Evolutionary conservation across 2,797 vertebrate genomes (phyloP).

Genomic region (Otolemur crassicaudatus): DNA sequence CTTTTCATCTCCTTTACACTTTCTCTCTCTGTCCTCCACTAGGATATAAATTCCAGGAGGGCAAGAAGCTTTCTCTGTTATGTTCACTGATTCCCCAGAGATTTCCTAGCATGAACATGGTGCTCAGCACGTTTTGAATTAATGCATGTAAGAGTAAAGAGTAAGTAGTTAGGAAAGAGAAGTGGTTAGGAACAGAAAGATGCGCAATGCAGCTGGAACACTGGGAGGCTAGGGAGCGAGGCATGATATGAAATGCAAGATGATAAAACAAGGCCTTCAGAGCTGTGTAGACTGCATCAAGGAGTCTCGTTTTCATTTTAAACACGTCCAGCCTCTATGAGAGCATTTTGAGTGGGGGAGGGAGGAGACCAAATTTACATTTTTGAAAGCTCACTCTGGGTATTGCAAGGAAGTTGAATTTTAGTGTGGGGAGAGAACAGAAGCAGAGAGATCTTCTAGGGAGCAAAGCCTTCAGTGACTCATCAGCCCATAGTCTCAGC

Average conservation of each 20-base stretch:
- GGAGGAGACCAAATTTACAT: slow-evolving; percentile 7
- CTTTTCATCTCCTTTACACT: not conserved
- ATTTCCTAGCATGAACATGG: not conserved
- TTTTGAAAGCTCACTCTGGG: not conserved
- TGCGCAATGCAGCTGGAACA: not conserved
- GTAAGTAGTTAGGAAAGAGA: not conserved
- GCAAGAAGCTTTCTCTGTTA: not conserved
- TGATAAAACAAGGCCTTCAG: not conserved
- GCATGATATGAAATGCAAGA: not conserved
- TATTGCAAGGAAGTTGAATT: not conserved
- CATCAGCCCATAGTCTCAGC: slow-evolving; percentile 36
- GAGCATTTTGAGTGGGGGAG: not conserved
- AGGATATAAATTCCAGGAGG: not conserved
- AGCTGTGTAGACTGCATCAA: not conserved
- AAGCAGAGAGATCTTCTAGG: slow-evolving; percentile 7
- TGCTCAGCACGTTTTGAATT: not conserved
- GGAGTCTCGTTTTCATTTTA: not conserved
- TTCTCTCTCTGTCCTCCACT: not conserved
- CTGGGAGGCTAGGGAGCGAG: not conserved
- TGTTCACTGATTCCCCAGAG: not conserved
- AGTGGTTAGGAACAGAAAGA: not conserved
- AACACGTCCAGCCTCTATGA: not conserved
- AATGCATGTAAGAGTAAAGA: not conserved
- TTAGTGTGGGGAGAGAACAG: not conserved
- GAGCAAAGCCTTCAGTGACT: slow-evolving; percentile 36